Conservation (phyloP, 2,888 invertebrate genomes). For the Mythimna pallens region DNA sequence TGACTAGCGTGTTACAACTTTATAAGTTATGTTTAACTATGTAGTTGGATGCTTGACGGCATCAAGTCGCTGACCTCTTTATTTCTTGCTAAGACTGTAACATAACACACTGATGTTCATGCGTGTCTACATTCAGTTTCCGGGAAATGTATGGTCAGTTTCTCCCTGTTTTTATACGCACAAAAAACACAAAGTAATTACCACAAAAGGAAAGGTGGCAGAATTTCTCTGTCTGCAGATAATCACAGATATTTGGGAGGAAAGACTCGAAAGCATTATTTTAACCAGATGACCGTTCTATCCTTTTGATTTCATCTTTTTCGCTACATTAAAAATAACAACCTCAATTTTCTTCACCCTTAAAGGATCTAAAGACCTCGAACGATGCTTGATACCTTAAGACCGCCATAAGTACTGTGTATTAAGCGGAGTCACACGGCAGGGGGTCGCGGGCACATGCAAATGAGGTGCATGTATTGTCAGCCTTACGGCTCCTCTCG, state of each 20-base stretch:
- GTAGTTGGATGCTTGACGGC: not conserved
- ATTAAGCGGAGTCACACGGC: conserved; percentile 49
- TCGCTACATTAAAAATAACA: conserved; percentile 29
- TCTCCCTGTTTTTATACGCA: not conserved
- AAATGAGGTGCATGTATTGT: conserved; percentile 52
- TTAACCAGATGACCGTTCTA: not conserved
- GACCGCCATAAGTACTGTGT: conserved; percentile 47
- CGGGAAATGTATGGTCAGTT: not conserved
- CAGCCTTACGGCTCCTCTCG: conserved; percentile 48
- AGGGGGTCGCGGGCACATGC: conserved; percentile 46
- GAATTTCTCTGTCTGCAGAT: not conserved
- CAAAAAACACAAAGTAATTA: not conserved
- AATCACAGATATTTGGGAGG: not conserved
- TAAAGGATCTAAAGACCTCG: conserved; percentile 20
- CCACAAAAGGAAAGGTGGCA: not conserved
- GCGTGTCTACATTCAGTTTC: not conserved
- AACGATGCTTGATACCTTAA: conserved; percentile 24
- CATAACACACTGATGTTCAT: not conserved
- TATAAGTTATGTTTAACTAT: conserved; percentile 11
- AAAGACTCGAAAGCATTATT: not conserved
- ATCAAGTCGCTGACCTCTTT: not conserved
- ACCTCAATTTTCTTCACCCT: conserved; percentile 8
- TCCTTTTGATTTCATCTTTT: too few species aligned
- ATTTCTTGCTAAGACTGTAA: not conserved
- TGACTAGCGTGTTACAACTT: conserved; percentile 22